Evolutionary conservation across 2,888 invertebrate species (phyloP).

Genomic region (Mycalesis mineus): DNA sequence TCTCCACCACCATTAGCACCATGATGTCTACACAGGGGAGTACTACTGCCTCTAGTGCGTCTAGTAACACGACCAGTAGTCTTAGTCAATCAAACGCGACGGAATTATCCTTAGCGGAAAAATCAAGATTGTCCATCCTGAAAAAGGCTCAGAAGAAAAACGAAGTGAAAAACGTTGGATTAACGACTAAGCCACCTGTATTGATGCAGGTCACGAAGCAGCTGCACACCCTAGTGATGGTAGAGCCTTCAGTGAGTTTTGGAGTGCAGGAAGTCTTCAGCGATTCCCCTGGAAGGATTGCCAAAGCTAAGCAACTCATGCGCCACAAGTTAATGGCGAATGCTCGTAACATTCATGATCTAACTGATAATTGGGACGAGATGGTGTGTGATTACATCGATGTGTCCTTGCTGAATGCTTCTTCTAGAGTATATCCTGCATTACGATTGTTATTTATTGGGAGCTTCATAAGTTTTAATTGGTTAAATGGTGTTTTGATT

Average conservation of each 20-base stretch:
- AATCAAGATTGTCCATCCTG: conserved; percentile 60
- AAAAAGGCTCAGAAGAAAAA: conserved; percentile 58
- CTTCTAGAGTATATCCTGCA: neutral
- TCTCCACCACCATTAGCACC: neutral
- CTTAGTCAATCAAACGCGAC: conserved; percentile 6
- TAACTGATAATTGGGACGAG: conserved; percentile 64
- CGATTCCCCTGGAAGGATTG: conserved; percentile 47
- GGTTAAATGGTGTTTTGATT: too few relatives aligned
- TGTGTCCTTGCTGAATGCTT: conserved; percentile 40
- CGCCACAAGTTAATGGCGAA: conserved; percentile 52
- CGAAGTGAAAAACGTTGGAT: conserved; percentile 31
- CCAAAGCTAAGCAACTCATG: conserved; percentile 56
- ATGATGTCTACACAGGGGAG: too few relatives aligned
- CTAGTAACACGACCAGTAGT: neutral
- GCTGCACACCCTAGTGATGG: conserved; percentile 56
- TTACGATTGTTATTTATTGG: neutral
- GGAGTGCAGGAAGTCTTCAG: conserved; percentile 40
- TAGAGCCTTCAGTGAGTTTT: conserved; percentile 49
- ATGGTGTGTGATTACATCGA: conserved; percentile 66
- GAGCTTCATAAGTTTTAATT: too few relatives aligned
- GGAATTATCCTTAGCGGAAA: conserved; percentile 55
- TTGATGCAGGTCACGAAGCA: conserved; percentile 53
- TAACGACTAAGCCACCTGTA: conserved; percentile 56
- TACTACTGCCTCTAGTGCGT: too few relatives aligned
- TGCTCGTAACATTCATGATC: conserved; percentile 54